Evolutionary conservation across 2,113 vertebrate species (phyloP).

Genomic region (Clarias macrocephalus): DNA sequence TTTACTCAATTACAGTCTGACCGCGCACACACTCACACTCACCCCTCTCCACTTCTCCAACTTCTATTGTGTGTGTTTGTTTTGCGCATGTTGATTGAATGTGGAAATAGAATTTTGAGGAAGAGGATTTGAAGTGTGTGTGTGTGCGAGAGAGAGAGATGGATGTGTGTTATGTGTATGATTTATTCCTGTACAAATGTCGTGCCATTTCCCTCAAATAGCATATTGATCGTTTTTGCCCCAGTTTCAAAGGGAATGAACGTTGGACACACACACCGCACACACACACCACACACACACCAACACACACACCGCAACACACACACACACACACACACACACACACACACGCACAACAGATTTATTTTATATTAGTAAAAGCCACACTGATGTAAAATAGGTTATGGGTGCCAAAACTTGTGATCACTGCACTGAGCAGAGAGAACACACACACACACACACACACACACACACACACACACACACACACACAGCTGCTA

Average conservation of each 20-base stretch:
- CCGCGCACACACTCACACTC: conserved; percentile 24
- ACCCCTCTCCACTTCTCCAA: too few species aligned
- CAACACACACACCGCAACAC: not conserved
- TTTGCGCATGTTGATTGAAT: not conserved
- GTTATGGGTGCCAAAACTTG: not conserved
- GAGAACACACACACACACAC: not conserved
- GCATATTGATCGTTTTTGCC: conserved; percentile 49
- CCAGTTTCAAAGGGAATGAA: conserved; percentile 29
- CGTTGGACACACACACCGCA: conserved; percentile 1
- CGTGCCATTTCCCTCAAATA: conserved; percentile 58
- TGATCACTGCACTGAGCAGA: not conserved
- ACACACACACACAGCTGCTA: not conserved
- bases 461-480: not conserved
- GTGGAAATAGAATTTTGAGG: not conserved
- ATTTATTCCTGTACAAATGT: conserved; percentile 59
- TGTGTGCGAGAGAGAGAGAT: not conserved
- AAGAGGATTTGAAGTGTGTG: too few species aligned
- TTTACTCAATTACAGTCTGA: conserved; percentile 47
- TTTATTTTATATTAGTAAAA: not conserved
- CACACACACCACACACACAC: conserved; percentile 24
- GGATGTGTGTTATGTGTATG: not conserved
- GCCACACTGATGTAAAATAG: not conserved
- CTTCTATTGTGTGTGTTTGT: not conserved
- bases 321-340: not conserved
- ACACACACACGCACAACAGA: too few species aligned